phyloP scores from a whole-genome alignment of 2,797 vertebrate species.

The Hozukius guyotensis region DNA sequence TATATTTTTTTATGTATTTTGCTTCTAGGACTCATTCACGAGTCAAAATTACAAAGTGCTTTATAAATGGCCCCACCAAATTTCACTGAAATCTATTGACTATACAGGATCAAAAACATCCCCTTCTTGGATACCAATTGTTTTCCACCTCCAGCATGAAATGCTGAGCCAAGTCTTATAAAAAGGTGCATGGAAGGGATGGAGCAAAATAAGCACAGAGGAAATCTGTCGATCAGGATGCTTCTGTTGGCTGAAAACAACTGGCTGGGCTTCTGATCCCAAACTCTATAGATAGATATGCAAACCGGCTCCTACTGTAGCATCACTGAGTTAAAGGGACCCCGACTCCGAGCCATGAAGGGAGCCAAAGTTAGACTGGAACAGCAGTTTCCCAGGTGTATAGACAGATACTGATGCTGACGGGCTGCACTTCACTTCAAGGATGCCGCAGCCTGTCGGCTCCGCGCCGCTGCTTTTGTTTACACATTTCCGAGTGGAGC shows the following conservation, averaged over 20 bases:
- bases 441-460: conserved; percentile 36
- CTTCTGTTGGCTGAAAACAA: conserved; percentile 25
- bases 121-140: neutral
- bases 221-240: conserved; percentile 50
- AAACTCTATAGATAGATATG: conserved; percentile 59
- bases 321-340: conserved; percentile 46
- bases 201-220: conserved; percentile 25
- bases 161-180: conserved; percentile 22
- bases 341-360: neutral
- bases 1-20: neutral
- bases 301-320: conserved; percentile 8
- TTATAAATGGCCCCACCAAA: neutral
- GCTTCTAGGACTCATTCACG: neutral
- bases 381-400: conserved; percentile 49
- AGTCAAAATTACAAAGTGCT: neutral
- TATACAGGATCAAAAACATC: neutral
- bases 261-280: conserved; percentile 30
- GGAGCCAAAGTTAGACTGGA: conserved; percentile 37
- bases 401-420: conserved; percentile 46
- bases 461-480: conserved; percentile 57
- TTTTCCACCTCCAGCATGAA: conserved; percentile 9
- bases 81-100: neutral
- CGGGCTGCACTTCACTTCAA: conserved; percentile 18
- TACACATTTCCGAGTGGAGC: conserved; percentile 51
- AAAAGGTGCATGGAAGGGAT: conserved; percentile 9